Percentiles rank a stretch among this genome's conserved stretches.
Evolutionary conservation across 2,113 vertebrate genomes (phyloP).

Genomic region (Pyxicephalus adspersus): DNA sequence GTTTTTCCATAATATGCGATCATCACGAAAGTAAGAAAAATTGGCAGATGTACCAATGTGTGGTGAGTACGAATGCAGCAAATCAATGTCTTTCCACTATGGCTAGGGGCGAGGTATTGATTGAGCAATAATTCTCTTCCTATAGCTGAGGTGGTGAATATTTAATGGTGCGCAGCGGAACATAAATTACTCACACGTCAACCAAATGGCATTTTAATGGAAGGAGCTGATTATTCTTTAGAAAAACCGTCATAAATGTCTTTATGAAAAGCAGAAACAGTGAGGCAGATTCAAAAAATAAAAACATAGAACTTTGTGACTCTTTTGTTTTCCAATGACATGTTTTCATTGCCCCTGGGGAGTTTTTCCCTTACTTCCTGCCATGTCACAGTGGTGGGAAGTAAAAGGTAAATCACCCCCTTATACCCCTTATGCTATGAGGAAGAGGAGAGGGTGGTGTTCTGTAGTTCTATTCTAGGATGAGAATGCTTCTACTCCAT

Average conservation of each 20-base stretch:
- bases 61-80: background rate
- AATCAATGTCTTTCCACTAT: background rate
- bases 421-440: too few species aligned
- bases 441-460: too few species aligned
- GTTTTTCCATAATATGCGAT: too few species aligned
- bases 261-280: background rate
- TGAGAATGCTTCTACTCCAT: too few species aligned
- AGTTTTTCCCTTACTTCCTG: too few species aligned
- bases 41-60: background rate
- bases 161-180: background rate
- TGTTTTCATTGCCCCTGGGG: too few species aligned
- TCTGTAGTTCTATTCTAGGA: too few species aligned
- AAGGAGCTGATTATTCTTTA: background rate
- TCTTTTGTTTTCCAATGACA: too few species aligned
- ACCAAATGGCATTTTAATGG: constrained; percentile 1
- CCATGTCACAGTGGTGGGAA: too few species aligned
- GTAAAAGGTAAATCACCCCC: too few species aligned
- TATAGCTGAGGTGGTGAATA: background rate
- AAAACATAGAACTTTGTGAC: too few species aligned
- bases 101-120: background rate
- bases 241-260: background rate
- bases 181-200: constrained; percentile 5
- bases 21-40: background rate
- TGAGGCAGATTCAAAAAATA: too few species aligned
- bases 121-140: background rate